phyloP scores from a whole-genome alignment of 2,797 vertebrate species.

The Anguilla pacifica region DNA sequence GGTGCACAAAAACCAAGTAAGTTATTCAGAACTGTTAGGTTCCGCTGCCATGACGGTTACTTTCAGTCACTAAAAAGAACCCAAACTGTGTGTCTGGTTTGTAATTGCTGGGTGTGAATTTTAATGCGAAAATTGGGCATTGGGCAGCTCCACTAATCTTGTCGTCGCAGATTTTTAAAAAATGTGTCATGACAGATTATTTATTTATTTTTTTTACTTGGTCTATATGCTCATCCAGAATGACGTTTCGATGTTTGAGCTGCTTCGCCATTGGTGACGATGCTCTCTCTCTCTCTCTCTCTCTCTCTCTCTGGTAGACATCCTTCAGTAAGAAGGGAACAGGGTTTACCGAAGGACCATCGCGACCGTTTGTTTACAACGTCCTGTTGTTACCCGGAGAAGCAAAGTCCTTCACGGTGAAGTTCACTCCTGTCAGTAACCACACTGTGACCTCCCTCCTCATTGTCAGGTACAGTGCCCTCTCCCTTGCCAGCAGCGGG shows the following conservation, averaged over 20 bases:
- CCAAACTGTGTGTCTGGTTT: neutral
- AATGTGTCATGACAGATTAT: neutral
- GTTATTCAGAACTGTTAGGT: constrained; percentile 28
- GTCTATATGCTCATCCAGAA: neutral
- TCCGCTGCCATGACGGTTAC: neutral
- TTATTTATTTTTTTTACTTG: neutral
- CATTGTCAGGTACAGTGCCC: constrained; percentile 83
- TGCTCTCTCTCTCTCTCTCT: neutral
- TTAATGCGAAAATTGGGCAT: neutral
- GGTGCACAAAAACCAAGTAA: constrained; percentile 88
- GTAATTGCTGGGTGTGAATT: neutral
- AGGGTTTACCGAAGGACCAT: constrained; percentile 80
- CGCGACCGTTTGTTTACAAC: constrained; percentile 84
- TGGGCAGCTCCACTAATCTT: neutral
- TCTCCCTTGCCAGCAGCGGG: neutral
- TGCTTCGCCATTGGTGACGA: neutral
- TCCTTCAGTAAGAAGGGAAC: constrained; percentile 75
- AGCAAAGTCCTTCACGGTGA: constrained; percentile 84
- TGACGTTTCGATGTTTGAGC: neutral
- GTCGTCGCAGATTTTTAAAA: too few species aligned
- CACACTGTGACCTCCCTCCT: constrained; percentile 91
- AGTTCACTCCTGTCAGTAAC: constrained; percentile 88
- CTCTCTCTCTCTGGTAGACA: constrained; percentile 72
- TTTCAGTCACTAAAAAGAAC: neutral
- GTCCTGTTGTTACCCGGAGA: constrained; percentile 90